Base-by-base conservation (phyloP, 2,797 vertebrate species). In the Gallinago solitaria region DNA sequence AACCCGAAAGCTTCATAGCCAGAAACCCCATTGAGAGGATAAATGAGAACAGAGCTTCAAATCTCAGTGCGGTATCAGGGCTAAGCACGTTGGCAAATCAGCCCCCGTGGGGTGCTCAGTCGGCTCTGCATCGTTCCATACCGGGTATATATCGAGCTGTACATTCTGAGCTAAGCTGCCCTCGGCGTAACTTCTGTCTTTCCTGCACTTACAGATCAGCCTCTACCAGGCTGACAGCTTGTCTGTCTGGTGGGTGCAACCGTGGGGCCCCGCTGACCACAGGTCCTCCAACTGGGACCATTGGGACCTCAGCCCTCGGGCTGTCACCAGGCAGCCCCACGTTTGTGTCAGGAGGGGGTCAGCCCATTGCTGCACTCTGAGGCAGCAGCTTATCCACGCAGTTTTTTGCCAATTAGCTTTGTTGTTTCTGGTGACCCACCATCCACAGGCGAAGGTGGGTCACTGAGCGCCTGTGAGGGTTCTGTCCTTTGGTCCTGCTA, bases 331-430 rank as follows among this genome's bases (percentile, higher is more conserved):
- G 4, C 61, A 86, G 50, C 41, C 57, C 32, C 19, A 32, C 0
- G 0, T 60, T 24, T 7, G 35, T 64, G 35, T 37, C 43, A 27
- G 0, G 9, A 57, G 39, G 0, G 0, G 35, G 35, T 41, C 57
- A 51, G 25, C n/a, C 25, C 35, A 0, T 17, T 28, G 19, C 80
- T 60, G 50, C 12, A 2, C 3, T 30, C 35, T 54, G 35, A 90
- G 82, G 73, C 6, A 5, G 18, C 33, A 7, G 61, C 48, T 87
- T 39, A 80, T 28, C 68, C 61, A 6, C 1, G 2, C 0, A 6
- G 0, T 3, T 70, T 85, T 65, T 43, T 70, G 56, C 70, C 63
- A 65, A 0, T 90, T 59, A 64, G 23, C 17, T 54, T 53, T 83
- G 81, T 39, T 28, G 37, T 75, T 78, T 68, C 37, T 16, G 6